Evolutionary conservation across 2,797 vertebrate genomes (phyloP).

Genomic region (Acipenser oxyrinchus): DNA sequence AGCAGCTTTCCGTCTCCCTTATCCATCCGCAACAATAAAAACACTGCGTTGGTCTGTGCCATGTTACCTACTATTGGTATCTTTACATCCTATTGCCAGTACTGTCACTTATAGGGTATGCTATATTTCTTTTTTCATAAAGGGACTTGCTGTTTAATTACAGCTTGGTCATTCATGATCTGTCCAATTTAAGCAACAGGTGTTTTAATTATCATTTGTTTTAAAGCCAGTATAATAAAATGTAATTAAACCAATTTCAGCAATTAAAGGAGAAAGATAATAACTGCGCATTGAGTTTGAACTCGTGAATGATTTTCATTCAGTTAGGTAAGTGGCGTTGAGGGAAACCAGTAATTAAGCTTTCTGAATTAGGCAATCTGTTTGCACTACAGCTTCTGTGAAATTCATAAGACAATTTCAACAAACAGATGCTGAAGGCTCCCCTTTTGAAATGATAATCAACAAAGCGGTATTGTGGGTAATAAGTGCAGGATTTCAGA

Average conservation of each 20-base stretch:
- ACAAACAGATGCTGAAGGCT: background rate
- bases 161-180: background rate
- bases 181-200: constrained; percentile 4
- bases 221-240: constrained; percentile 3
- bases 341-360: background rate
- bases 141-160: constrained; percentile 1
- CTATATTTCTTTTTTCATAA: background rate
- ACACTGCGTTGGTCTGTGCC: too few species aligned
- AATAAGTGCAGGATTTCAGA: too few species aligned
- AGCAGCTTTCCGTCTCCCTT: background rate
- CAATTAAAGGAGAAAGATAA: background rate
- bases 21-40: background rate
- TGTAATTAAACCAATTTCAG: constrained; percentile 13
- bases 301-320: constrained; percentile 3
- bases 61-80: background rate
- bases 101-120: background rate
- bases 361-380: background rate
- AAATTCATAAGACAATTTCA: background rate
- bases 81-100: background rate
- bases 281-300: constrained; percentile 1
- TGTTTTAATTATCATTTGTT: constrained; percentile 11
- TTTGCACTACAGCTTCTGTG: background rate
- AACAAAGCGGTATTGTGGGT: too few species aligned
- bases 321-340: background rate
- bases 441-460: background rate